A percentile compares a stretch with the other conserved stretches of the same genome.
These are phyloP conservation scores for Pollimyrus isidori DNA, from an alignment of 2,113 vertebrate species.

Conservation along the genomic window DNA sequence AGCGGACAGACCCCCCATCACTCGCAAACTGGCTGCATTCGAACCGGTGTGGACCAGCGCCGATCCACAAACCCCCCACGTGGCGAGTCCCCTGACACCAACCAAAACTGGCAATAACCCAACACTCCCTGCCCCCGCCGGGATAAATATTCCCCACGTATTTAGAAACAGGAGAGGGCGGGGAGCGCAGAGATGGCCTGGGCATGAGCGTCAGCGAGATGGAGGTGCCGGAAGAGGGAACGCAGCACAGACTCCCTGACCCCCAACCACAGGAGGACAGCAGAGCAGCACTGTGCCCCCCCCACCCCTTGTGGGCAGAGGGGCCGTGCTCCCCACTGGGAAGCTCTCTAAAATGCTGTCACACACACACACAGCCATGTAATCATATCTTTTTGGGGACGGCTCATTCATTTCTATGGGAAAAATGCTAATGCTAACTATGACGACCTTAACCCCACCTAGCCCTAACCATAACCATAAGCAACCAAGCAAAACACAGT, in stretches of 20 bases:
- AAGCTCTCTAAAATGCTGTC: background rate
- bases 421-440: no score
- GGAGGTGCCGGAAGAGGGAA: conserved; percentile 48
- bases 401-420: no score
- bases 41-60: background rate
- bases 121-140: background rate
- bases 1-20: background rate
- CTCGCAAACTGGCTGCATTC: background rate
- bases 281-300: conserved; percentile 51
- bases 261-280: conserved; percentile 44
- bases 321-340: background rate
- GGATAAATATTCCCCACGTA: background rate
- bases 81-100: background rate
- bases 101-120: background rate
- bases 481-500: no score
- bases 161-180: background rate
- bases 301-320: conserved; percentile 48
- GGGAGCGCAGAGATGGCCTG: conserved; percentile 3
- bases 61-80: background rate
- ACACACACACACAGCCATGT: background rate
- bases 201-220: conserved; percentile 50
- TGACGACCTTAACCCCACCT: no score
- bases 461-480: no score
- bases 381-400: no score
- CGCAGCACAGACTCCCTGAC: conserved; percentile 24